These are phyloP conservation scores for Ornithorhynchus anatinus DNA, from an alignment of 2,113 vertebrate genomes.

Conservation along the genomic window DNA sequence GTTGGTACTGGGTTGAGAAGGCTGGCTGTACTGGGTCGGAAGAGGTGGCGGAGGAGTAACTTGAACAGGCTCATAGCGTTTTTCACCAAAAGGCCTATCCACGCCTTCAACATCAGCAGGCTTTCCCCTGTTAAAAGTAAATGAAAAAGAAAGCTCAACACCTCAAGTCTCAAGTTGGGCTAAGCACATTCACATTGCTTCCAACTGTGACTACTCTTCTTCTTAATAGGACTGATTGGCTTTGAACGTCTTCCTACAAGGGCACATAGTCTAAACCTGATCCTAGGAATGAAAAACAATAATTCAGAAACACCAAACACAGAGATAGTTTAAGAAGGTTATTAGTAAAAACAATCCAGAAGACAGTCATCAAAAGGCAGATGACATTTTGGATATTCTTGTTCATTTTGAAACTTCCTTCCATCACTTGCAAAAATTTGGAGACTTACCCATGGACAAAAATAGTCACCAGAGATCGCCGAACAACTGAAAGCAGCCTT, in stretches of 20 bases:
- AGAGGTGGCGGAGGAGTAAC: constrained; percentile 77
- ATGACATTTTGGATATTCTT: constrained; percentile 70
- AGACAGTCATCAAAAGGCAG: constrained; percentile 67
- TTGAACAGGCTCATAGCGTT: constrained; percentile 82
- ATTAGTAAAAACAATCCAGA: constrained; percentile 69
- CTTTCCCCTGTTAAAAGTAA: constrained; percentile 72
- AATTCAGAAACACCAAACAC: constrained; percentile 57
- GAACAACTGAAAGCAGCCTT: constrained; percentile 1
- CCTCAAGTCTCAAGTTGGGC: not conserved
- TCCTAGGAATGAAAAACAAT: constrained; percentile 46
- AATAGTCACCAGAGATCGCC: too few relatives aligned
- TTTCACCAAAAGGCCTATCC: constrained; percentile 88
- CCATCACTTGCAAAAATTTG: too few relatives aligned
- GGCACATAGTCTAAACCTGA: constrained; percentile 24
- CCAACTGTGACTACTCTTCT: not conserved
- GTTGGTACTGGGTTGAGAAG: constrained; percentile 54
- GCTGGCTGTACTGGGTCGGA: constrained; percentile 81
- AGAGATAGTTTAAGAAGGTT: constrained; percentile 48
- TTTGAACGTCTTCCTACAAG: constrained; percentile 33
- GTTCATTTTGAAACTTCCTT: not conserved
- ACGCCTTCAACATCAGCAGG: constrained; percentile 71
- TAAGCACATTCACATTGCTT: not conserved
- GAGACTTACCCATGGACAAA: too few relatives aligned
- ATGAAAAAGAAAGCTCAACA: not conserved
- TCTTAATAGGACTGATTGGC: constrained; percentile 26